phyloP scores from a whole-genome alignment of 2,888 invertebrate species.

The Allacma fusca region DNA sequence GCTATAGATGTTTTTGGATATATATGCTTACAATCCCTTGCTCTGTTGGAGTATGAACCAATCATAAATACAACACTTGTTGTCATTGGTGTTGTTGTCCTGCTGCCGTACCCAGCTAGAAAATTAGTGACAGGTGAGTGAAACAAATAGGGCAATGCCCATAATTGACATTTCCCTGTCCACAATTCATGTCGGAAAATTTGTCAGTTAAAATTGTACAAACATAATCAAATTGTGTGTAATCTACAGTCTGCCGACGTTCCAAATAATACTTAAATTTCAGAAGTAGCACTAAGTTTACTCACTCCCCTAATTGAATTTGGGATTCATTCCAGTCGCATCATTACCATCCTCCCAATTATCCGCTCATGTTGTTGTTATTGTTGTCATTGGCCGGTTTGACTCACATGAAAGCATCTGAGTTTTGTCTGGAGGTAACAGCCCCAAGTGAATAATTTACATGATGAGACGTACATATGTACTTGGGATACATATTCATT shows the following conservation, averaged over 20 bases:
- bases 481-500: too few relatives aligned
- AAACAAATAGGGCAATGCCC: conserved; percentile 1
- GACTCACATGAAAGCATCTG: too few relatives aligned
- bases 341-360: not conserved
- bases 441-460: too few relatives aligned
- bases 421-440: too few relatives aligned
- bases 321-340: not conserved
- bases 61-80: too few relatives aligned
- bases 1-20: too few relatives aligned
- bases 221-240: not conserved
- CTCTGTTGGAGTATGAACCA: too few relatives aligned
- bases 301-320: not conserved
- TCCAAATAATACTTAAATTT: not conserved
- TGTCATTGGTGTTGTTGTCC: too few relatives aligned
- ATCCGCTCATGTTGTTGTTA: not conserved
- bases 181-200: not conserved
- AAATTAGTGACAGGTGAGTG: conserved; percentile 12
- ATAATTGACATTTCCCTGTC: conserved; percentile 4
- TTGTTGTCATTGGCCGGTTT: not conserved
- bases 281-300: not conserved
- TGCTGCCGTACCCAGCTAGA: not conserved
- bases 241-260: not conserved
- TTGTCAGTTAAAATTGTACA: not conserved
- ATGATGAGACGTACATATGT: too few relatives aligned
- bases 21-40: too few relatives aligned